Conservation (phyloP, 2,797 vertebrate genomes). For the Chelon auratus region DNA sequence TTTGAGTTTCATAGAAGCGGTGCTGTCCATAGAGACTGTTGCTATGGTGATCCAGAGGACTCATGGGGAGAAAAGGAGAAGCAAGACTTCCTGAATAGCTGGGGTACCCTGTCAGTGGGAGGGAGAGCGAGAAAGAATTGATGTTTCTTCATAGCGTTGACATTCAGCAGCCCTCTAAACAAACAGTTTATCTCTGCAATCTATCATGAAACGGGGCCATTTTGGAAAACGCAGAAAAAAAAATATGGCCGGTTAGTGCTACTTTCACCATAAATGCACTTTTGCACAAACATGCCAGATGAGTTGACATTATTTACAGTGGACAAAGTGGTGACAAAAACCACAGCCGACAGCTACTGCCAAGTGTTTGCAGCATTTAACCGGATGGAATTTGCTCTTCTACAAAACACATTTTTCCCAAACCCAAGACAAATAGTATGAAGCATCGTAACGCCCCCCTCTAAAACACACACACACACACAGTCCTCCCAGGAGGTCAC, state of each 20-base stretch:
- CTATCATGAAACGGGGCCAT: conserved; percentile 68
- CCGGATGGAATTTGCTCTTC: conserved; percentile 72
- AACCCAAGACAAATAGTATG: conserved; percentile 74
- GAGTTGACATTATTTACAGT: conserved; percentile 82
- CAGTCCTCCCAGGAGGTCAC: conserved; percentile 75
- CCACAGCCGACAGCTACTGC: conserved; percentile 71
- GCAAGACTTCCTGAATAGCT: conserved; percentile 97
- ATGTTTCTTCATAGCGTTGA: conserved; percentile 71
- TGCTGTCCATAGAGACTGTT: conserved; percentile 97
- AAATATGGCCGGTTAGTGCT: conserved; percentile 62
- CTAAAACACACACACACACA: conserved; percentile 16
- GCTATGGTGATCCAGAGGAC: conserved; percentile 97
- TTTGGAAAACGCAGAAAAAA: conserved; percentile 56
- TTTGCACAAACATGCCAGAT: conserved; percentile 74
- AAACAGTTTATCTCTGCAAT: conserved; percentile 78
- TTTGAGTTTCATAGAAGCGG: conserved; percentile 97
- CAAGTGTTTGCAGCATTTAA: conserved; percentile 73
- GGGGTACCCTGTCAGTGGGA: conserved; percentile 90
- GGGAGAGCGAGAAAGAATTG: conserved; percentile 67
- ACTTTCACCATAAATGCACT: conserved; percentile 76
- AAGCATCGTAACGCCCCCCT: conserved; percentile 41
- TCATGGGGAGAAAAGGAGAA: conserved; percentile 97
- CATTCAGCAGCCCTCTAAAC: conserved; percentile 79
- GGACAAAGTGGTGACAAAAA: conserved; percentile 80
- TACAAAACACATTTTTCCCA: conserved; percentile 70